Evolutionary conservation across 92 coral and sea anemone genomes (phyloP), one percentile per base, ranked within the genome.

Genomic region (Zoanthus gigantus): DNA sequence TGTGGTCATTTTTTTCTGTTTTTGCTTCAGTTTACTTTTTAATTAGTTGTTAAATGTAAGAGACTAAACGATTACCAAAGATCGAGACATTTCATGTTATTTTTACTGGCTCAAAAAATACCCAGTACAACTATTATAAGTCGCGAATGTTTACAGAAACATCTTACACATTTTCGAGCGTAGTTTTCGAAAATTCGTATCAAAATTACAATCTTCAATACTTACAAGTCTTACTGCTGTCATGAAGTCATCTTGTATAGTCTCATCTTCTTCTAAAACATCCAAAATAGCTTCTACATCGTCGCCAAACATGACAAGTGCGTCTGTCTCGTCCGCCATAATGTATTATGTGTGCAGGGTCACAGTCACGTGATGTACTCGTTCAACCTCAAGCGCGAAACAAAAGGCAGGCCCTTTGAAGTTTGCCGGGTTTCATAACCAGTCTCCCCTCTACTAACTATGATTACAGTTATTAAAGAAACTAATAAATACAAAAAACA

Each of bases 141-240:
- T 57, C 65, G 65, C 65, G 65, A 57, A 57, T 57, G 65, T 13
- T 57, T 57, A 57, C 65, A 57, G 65, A 57, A 57, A 57, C 65
- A 57, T 57, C 65, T 57, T 57, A 57, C 65, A 57, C 65, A 57
- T 57, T 57, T 57, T 57, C 16, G 65, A 57, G 65, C 65, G 65
- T 48, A 53, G 54, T 46, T 28, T 47, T 82, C 92, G 42, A 54
- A 16, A 9, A 78, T 88, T 54, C 83, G 78, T 66, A 86, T 82
- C 46, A 89, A 86, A 45, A 95, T 71, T 34, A 42, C 28, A 8
- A 44, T 73, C 18, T 60, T 60, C 66, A 60, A 15, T 60, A 60
- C 66, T 4, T 60, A 60, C 18, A 60, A 60, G 66, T 60, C 66
- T 60, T 60, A 60, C 66, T 11, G 66, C 66, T 60, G 66, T 60